Evolutionary conservation across 2,113 vertebrate species (phyloP).

Genomic region (Limnothrissa miodon): DNA sequence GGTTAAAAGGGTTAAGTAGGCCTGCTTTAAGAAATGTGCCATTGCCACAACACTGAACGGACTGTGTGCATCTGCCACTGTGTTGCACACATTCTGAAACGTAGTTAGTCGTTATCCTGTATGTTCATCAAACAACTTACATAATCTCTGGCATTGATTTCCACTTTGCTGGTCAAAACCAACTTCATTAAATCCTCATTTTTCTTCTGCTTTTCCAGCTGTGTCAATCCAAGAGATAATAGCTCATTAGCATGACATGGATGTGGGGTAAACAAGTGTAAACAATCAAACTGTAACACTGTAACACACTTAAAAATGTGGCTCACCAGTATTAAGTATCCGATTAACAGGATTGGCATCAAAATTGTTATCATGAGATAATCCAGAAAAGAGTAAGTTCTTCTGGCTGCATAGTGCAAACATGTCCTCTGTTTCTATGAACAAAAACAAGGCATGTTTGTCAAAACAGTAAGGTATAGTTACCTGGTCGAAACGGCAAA

Average conservation of each 20-base stretch:
- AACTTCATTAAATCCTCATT: conserved; percentile 71
- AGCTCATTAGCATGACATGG: neutral
- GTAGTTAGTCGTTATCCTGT: too few species aligned
- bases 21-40: neutral
- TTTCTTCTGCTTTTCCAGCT: conserved; percentile 78
- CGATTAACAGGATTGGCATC: conserved; percentile 90
- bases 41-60: neutral
- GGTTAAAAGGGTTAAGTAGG: neutral
- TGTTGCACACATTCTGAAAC: neutral
- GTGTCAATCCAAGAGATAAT: neutral
- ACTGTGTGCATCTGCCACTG: neutral
- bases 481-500: neutral
- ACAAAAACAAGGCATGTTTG: conserved; percentile 39
- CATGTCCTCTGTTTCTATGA: conserved; percentile 85
- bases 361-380: conserved; percentile 88
- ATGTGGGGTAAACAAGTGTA: neutral
- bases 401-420: conserved; percentile 85
- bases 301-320: neutral
- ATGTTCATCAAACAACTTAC: conserved; percentile 67
- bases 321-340: conserved; percentile 90
- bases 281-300: neutral
- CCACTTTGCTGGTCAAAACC: conserved; percentile 68
- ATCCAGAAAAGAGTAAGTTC: conserved; percentile 80
- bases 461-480: neutral
- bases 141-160: conserved; percentile 78